Conservation (phyloP, 2,797 vertebrate species). For the Cyprinodon diabolis region DNA sequence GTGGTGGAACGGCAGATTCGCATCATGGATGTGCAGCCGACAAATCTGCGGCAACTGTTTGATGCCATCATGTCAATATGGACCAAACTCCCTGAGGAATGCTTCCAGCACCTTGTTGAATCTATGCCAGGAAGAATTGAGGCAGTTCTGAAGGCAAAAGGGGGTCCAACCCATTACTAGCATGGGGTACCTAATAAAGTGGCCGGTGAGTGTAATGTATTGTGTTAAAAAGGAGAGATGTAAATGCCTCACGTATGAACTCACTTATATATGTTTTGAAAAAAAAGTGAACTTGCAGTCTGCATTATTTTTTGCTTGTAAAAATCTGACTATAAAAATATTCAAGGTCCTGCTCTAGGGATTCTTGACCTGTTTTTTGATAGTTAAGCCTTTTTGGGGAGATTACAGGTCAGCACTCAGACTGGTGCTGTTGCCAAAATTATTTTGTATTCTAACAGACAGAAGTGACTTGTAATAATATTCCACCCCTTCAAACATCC, state of each 20-base stretch:
- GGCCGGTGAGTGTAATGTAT: too few species aligned
- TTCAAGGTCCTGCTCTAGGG: neutral
- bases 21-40: too few species aligned
- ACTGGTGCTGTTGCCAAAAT: conserved; percentile 6
- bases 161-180: too few species aligned
- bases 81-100: too few species aligned
- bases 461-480: conserved; percentile 39
- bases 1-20: too few species aligned
- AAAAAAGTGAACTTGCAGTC: neutral
- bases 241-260: neutral
- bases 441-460: conserved; percentile 47
- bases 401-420: conserved; percentile 11
- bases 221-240: neutral
- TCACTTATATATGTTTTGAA: neutral
- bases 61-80: too few species aligned
- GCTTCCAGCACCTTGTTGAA: too few species aligned
- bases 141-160: too few species aligned
- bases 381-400: conserved; percentile 25
- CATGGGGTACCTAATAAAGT: too few species aligned
- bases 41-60: too few species aligned
- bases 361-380: conserved; percentile 26
- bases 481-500: conserved; percentile 49
- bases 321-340: neutral
- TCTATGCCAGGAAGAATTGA: too few species aligned
- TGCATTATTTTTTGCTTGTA: conserved; percentile 4